Percentiles rank a stretch among this genome's conserved stretches.
These are phyloP conservation scores for Clarias macrocephalus DNA, from an alignment of 2,113 vertebrate genomes.

Conservation along the genomic window DNA sequence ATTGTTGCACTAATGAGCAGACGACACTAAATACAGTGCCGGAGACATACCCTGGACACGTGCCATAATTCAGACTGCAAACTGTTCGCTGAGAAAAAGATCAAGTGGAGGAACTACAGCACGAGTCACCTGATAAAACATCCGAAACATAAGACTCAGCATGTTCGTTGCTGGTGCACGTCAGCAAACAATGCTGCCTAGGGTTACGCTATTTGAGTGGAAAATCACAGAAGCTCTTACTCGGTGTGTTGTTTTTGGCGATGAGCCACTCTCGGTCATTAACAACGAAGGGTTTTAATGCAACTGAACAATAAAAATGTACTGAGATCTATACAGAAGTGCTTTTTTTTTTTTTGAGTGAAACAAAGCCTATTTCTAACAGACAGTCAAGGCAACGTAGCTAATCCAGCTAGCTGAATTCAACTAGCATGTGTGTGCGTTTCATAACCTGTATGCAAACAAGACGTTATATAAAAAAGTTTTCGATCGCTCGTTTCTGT, in stretches of 20 bases:
- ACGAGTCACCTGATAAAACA: constrained; percentile 3
- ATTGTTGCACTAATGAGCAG: not conserved
- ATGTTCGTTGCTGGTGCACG: not conserved
- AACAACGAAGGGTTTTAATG: not conserved
- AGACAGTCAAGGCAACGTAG: too few species aligned
- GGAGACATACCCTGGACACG: not conserved
- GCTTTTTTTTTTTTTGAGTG: not conserved
- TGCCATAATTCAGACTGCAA: not conserved
- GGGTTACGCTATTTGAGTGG: not conserved
- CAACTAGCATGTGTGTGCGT: not conserved
- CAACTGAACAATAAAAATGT: not conserved
- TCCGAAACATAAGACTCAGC: not conserved
- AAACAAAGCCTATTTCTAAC: not conserved
- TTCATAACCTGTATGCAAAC: not conserved
- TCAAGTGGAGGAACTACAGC: not conserved
- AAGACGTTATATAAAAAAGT: too few species aligned
- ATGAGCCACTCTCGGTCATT: not conserved
- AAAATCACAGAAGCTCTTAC: not conserved
- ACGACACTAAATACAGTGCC: not conserved
- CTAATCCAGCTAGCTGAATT: not conserved
- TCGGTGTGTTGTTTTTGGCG: not conserved
- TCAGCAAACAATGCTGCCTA: not conserved
- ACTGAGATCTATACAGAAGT: too few species aligned
- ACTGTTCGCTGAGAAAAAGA: not conserved
- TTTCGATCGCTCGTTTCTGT: not conserved